Conservation (phyloP, 2,888 invertebrate genomes). For the Parnassius mnemosyne region DNA sequence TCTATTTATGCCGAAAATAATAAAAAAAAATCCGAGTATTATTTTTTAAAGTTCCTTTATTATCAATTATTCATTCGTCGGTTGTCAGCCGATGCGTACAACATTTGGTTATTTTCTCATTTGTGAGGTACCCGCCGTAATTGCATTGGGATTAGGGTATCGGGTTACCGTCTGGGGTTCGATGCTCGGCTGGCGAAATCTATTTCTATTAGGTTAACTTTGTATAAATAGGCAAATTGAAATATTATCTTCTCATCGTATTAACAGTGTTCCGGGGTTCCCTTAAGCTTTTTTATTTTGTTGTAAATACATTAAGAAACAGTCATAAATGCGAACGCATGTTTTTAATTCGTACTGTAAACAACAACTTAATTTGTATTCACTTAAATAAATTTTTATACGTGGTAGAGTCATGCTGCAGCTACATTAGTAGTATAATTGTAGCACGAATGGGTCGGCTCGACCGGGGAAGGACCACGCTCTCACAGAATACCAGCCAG, state of each 20-base stretch:
- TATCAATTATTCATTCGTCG: slow-evolving; percentile 22
- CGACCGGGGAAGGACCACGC: too few species aligned
- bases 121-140: slow-evolving; percentile 52
- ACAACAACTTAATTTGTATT: too few species aligned
- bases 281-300: background rate
- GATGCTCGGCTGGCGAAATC: slow-evolving; percentile 29
- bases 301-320: too few species aligned
- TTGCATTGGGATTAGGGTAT: slow-evolving; percentile 60
- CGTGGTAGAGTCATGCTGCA: too few species aligned
- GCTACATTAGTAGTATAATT: too few species aligned
- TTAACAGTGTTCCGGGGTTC: slow-evolving; percentile 1
- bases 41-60: background rate
- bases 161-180: slow-evolving; percentile 51
- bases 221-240: slow-evolving; percentile 29
- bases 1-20: too few species aligned
- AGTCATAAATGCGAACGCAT: too few species aligned
- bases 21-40: too few species aligned
- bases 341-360: too few species aligned
- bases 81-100: slow-evolving; percentile 43
- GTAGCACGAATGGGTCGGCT: too few species aligned
- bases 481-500: too few species aligned
- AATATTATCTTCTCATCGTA: slow-evolving; percentile 25
- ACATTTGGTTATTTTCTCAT: slow-evolving; percentile 67
- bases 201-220: slow-evolving; percentile 29
- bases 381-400: too few species aligned